Evolutionary conservation across 2,113 vertebrate species (phyloP).

Genomic region (Haplochromis vanheusdeni): DNA sequence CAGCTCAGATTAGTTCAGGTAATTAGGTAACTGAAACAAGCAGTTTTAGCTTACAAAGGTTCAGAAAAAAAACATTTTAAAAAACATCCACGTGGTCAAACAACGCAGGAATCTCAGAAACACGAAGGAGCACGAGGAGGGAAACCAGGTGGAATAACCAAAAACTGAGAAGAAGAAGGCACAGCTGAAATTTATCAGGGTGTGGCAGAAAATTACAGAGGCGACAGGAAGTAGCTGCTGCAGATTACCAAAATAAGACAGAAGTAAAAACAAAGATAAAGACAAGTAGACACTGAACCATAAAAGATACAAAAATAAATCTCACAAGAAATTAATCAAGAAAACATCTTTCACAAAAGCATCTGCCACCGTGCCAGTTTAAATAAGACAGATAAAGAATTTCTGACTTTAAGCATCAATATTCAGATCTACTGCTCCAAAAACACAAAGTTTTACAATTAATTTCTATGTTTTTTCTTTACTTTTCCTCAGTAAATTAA

Average conservation of each 20-base stretch:
- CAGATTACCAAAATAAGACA: not conserved
- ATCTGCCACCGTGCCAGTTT: fast-evolving
- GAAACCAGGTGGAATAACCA: not conserved
- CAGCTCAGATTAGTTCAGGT: not conserved
- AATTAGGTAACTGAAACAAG: not conserved
- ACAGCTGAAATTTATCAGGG: not conserved
- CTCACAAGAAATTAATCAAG: not conserved
- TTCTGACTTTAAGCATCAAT: not conserved
- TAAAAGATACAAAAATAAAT: not conserved
- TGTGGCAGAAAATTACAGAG: not conserved
- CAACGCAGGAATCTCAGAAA: not conserved
- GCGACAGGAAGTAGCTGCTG: not conserved
- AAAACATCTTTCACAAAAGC: not conserved
- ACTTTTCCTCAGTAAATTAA: not conserved
- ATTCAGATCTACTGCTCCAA: not conserved
- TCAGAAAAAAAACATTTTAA: not conserved
- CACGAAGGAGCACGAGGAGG: not conserved
- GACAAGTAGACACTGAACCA: not conserved
- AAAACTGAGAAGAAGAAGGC: not conserved
- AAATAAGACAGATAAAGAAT: fast-evolving
- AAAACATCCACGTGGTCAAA: fast-evolving
- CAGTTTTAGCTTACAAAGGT: not conserved
- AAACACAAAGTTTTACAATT: not conserved
- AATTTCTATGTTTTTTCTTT: not conserved
- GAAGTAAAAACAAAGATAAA: not conserved